Base-by-base conservation (phyloP, 1,140 invertebrate genomes). In the Mya arenaria region DNA sequence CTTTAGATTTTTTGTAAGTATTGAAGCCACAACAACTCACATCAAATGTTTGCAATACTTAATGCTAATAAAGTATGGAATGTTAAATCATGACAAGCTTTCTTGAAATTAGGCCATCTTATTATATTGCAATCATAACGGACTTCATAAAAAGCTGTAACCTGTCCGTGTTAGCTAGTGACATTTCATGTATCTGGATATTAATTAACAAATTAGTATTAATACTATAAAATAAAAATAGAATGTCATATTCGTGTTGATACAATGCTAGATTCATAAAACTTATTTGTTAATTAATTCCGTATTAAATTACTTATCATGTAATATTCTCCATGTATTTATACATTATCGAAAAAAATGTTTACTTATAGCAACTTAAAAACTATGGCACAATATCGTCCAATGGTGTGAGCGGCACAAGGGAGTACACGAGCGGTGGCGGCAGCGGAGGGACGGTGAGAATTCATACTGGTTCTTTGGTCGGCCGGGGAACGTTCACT, bases 331-430 rank as follows among this genome's bases (percentile, higher is more conserved):
- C n/a, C n/a, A n/a, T n/a, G n/a, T n/a, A n/a, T n/a, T n/a, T n/a
- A n/a, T n/a, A n/a, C n/a, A n/a, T n/a, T n/a, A n/a, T n/a, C n/a
- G n/a, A n/a, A n/a, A n/a, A n/a, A n/a, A n/a, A n/a, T n/a, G n/a
- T n/a, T n/a, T n/a, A n/a, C n/a, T n/a, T n/a, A 10, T 34, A 81
- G 78, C 25, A 44, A 72, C 34, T 73, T 25, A 62, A 36, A n/a
- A 13, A 71, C n/a, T 82, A 85, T 71, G 88, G 88, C 19, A 69
- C 44, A 15, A 65, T 84, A 6, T 66, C 82, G 17, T 65, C 74
- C 30, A 77, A 83, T 80, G 88, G 88, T 19, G 88, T 82, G 25
- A 63, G 13, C 36, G 80, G 65, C 58, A 17, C 36, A 6, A 52
- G 25, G 17, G 52, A n/a, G 19, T 63, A 44, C 37, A 36, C 10